Evolutionary conservation across 2,113 vertebrate species (phyloP), one percentile per base, ranked within the genome.

Genomic region (Cercopithecus mona): DNA sequence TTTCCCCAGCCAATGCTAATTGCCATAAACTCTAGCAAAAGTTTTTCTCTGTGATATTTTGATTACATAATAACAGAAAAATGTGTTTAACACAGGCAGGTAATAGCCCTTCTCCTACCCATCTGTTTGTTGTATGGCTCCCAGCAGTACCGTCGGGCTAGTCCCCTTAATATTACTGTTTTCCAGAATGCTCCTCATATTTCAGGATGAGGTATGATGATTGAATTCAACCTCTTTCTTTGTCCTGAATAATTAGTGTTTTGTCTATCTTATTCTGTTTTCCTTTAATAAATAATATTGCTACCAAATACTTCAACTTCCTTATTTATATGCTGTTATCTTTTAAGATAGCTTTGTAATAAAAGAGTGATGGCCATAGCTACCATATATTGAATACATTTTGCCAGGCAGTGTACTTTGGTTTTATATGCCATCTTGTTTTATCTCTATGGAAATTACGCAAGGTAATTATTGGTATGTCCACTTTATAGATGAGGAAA

Each of bases 41-140:
- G 2, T 94, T 55, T 83, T 82, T 1, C 45, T 25, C 5, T 90
- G n/a, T 88, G 55, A 80, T 93, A 81, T 90, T 95, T 75, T 95
- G 6, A 87, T 68, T 93, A 78, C 81, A 48, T 76, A 95, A 61
- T 32, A 96, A 64, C 23, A 90, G 25, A 91, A 94, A 93, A 86
- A n/a, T 84, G 0, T 89, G 2, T 61, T 45, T 84, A 90, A 90
- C 38, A 22, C 8, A 79, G 30, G 5, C 30, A 80, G 1, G 1
- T 59, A 14, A 70, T 48, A 94, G 22, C 11, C 59, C 16, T 27
- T 45, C 25, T 57, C 14, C 25, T 90, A 1, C 11, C 6, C 3
- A 2, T 75, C 8, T 23, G 8, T 78, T 84, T 59, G 8, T 22
- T 88, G 11, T 43, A 12, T 79, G n/a, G 8, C 17, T 94, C 5